Base-by-base conservation (phyloP, 2,113 vertebrate genomes). In the Protobothrops flavoviridis region DNA sequence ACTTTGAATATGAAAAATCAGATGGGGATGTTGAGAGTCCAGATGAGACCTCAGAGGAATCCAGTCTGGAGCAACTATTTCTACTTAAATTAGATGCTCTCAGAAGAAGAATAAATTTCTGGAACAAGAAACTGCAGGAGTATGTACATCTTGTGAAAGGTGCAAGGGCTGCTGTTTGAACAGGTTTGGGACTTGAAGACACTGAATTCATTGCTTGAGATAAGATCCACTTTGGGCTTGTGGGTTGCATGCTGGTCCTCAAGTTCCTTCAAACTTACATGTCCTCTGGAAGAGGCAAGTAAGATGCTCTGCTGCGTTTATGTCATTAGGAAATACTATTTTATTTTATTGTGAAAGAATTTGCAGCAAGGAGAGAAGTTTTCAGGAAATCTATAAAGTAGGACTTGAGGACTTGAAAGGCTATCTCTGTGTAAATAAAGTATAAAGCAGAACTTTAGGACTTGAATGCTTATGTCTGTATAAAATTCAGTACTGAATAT, bases 71-170 rank as follows among this genome's bases (percentile, higher is more conserved):
- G 93, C 93, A 97, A 85, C 96, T 97, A 96, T 96, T 98, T 43
- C 55, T 94, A 33, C 5, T 43, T 91, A 99, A 99, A 96, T 94
- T 98, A 90, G 96, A 97, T 69, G 94, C 96, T 4, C 94, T 98
- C 90, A 97, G 95, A 95, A 95, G 98, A 95, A 97, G 98, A 95
- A 91, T 98, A 93, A 94, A 93, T 69, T 94, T 97, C 93, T 98
- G 97, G 98, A 98, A 95, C 53, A 97, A 95, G 95, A 98, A 96
- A 92, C 90, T 98, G 85, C 96, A 98, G 93, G 96, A 98, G 98
- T 98, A 96, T 94, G 98, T 98, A 96, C 93, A 97, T 97, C 93
- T 91, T 89, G n/a, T 86, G 88, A 95, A 94, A 93, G 94, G 13
- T 52, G 20, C 74, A 88, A 74, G 90, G 94, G 57, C 39, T 93